Base-by-base conservation (phyloP, 35 echinoderm and acorn worm genomes). In the Lytechinus variegatus region DNA sequence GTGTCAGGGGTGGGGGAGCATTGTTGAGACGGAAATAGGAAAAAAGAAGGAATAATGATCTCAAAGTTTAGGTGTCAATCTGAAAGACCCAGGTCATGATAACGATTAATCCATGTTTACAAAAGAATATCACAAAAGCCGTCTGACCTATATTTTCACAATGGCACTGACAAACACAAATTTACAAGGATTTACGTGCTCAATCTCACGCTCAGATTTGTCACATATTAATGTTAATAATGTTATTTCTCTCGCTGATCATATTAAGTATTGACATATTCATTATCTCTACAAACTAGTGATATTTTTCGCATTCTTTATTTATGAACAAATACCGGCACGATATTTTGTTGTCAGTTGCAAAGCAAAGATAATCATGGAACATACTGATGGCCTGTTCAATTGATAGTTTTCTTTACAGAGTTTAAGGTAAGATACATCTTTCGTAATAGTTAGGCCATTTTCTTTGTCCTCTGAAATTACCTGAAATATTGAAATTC, bases 141-240 rank as follows among this genome's bases (percentile, higher is more conserved):
- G 66, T 79, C 66, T 79, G 52, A 90, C 88, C 28, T 52, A 90
- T 29, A 54, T 90, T 52, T 27, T 13, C 8, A 90, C 88, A 90
- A 90, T 13, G 88, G 88, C 27, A 16, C 29, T 14, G 28, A 90
- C 88, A 90, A 90, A 54, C 88, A 90, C 88, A 90, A 44, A 90
- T 54, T 52, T 54, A 90, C 88, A 10, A 28, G 5, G 8, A 5
- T 9, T 51, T 54, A 90, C 88, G 52, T 19, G 52, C 88, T 52
- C 27, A 21, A 28, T 52, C 88, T 52, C 88, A 90, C 27, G 52
- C 88, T 51, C 10, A 90, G 29, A 90, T 28, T 51, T 14, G 28
- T 6, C 27, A 90, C 19, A 79, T 79, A 44, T 24, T 6, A 79
- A 79, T 79, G 66, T 44, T 44, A 79, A 79, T 79, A 79, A 79